phyloP scores from a whole-genome alignment of 2,888 invertebrate genomes.

The Ophion obscuratus region DNA sequence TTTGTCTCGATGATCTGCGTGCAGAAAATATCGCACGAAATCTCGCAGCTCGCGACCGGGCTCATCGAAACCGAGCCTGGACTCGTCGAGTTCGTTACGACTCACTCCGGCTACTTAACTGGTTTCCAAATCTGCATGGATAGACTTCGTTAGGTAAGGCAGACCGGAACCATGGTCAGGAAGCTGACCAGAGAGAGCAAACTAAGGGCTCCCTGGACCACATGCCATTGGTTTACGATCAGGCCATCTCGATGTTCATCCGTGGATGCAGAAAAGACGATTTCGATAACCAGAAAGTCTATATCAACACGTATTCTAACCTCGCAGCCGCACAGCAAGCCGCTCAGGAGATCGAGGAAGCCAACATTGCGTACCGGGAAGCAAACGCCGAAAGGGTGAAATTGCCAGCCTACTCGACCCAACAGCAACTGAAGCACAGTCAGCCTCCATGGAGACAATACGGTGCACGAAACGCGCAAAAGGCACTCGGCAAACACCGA shows the following conservation, averaged over 20 bases:
- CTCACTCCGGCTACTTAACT: neutral
- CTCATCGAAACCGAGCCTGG: slow-evolving; percentile 16
- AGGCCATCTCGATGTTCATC: slow-evolving; percentile 18
- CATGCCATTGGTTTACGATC: slow-evolving; percentile 23
- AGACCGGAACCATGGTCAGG: neutral
- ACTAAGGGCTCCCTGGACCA: slow-evolving; percentile 25
- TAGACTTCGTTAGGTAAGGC: too few relatives aligned
- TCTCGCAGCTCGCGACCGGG: slow-evolving; percentile 6
- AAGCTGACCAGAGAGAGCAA: slow-evolving; percentile 20
- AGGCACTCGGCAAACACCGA: slow-evolving; percentile 18
- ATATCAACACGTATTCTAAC: neutral
- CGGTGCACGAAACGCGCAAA: neutral
- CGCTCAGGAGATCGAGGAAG: slow-evolving; percentile 8
- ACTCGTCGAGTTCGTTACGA: slow-evolving; percentile 14
- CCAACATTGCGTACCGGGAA: slow-evolving; percentile 6
- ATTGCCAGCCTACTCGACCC: neutral
- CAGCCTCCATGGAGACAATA: neutral
- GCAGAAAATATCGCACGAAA: slow-evolving; percentile 18
- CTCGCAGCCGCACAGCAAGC: slow-evolving; percentile 23
- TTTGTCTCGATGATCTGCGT: slow-evolving; percentile 17
- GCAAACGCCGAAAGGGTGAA: slow-evolving; percentile 7
- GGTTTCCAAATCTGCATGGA: too few relatives aligned
- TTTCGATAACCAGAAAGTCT: slow-evolving; percentile 8
- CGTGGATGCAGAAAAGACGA: slow-evolving; percentile 7
- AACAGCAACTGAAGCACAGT: too few relatives aligned